Conservation (phyloP, 2,888 invertebrate genomes). For the Spisula solida region DNA sequence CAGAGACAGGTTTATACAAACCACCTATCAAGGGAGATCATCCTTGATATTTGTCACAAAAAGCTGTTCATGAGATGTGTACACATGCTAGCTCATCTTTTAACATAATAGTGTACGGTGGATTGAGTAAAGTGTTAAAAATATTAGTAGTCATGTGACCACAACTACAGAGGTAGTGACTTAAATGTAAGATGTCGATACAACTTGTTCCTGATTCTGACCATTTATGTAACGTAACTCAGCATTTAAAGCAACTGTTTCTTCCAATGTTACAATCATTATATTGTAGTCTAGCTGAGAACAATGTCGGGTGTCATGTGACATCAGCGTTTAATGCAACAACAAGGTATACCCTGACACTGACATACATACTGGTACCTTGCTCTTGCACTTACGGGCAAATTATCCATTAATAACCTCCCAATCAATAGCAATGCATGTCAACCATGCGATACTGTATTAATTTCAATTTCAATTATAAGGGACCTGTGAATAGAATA, state of each 20-base stretch:
- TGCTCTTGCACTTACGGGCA: background rate
- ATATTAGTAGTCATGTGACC: too few relatives aligned
- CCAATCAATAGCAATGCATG: slow-evolving; percentile 7
- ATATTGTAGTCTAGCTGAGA: background rate
- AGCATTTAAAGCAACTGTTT: background rate
- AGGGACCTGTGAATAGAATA: slow-evolving; percentile 20
- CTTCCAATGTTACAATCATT: background rate
- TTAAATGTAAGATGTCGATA: too few relatives aligned
- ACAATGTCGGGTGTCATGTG: background rate
- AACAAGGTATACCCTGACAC: background rate
- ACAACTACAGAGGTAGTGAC: too few relatives aligned
- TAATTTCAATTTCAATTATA: slow-evolving; percentile 26
- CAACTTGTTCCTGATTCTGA: too few relatives aligned
- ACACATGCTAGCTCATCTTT: too few relatives aligned
- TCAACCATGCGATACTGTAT: background rate
- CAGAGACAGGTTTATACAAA: too few relatives aligned
- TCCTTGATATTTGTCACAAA: too few relatives aligned
- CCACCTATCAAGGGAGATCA: too few relatives aligned
- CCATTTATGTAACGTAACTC: too few relatives aligned
- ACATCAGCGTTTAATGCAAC: background rate
- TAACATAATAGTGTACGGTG: too few relatives aligned
- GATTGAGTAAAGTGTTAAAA: too few relatives aligned
- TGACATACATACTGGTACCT: background rate
- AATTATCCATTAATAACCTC: background rate
- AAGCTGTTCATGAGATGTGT: too few relatives aligned